Percentiles rank a stretch among this genome's conserved stretches.
Conservation (phyloP, 2,888 invertebrate species). For the Thymelicus sylvestris region DNA sequence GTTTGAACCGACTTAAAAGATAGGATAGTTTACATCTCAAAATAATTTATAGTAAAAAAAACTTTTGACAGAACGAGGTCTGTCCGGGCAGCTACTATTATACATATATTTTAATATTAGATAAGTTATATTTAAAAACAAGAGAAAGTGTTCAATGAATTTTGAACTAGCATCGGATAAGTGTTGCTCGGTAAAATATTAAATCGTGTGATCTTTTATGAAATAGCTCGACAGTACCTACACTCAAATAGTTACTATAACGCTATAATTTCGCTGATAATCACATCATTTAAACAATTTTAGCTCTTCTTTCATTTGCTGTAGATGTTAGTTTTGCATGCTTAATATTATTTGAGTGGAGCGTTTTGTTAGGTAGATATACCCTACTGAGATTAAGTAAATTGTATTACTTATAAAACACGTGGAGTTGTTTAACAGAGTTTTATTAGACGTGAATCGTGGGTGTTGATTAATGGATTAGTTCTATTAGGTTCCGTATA, state of each 20-base stretch:
- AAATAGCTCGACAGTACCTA: constrained; percentile 18
- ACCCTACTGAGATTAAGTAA: constrained; percentile 29
- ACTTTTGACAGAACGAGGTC: too few relatives aligned
- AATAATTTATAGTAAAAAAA: too few relatives aligned
- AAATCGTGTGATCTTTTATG: background rate
- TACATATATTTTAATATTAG: too few relatives aligned
- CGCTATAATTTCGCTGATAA: constrained; percentile 9
- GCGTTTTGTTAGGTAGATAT: constrained; percentile 5
- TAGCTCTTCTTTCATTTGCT: constrained; percentile 3
- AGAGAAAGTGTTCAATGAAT: too few relatives aligned
- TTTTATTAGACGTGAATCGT: constrained; percentile 32
- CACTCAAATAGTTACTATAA: background rate
- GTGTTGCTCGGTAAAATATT: background rate
- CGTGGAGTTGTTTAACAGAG: constrained; percentile 35
- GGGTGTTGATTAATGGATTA: constrained; percentile 34
- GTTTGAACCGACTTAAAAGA: too few relatives aligned
- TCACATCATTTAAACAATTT: constrained; percentile 16
- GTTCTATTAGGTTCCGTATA: constrained; percentile 26
- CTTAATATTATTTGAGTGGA: background rate
- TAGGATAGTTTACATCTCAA: too few relatives aligned
- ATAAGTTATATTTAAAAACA: too few relatives aligned
- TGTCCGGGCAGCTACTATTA: too few relatives aligned
- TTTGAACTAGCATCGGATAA: background rate
- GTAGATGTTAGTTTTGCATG: constrained; percentile 15
- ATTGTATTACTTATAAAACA: constrained; percentile 35